Evolutionary conservation across 2,888 invertebrate genomes (phyloP), one percentile per base, ranked within the genome.

Genomic region (Parnassius mnemosyne): DNA sequence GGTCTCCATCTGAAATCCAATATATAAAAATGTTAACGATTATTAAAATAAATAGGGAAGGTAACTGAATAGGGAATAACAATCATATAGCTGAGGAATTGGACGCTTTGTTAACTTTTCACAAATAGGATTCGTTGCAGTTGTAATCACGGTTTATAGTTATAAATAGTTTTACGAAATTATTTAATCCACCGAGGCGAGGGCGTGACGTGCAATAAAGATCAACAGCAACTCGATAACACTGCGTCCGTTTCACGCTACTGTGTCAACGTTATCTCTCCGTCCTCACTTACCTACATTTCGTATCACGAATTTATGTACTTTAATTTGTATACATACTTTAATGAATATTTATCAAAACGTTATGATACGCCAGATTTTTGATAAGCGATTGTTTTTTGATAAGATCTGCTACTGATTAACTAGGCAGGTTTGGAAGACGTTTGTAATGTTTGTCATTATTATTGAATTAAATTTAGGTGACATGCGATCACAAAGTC

Each of bases 281-380:
- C 57, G 64, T 44, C 58, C 66, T 65, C 63, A 61, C 53, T 69
- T 62, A 68, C 70, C 69, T 67, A 70, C 54, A 66, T 69, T 66
- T 57, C 49, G 52, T 69, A 69, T 67, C 67, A 62, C 41, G 57
- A 55, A 61, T 52, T 10, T 60, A 63, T 41, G 47, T 62, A 53
- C 57, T 54, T 60, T 59, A 55, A 58, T 60, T 20, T 68, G 67
- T 66, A 64, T 65, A 34, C 7, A 34, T 34, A 66, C 66, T 69
- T 71, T 63, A 60, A 65, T 42, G 50, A 61, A 65, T 49, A 61
- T 65, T 66, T 68, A 69, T 70, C 68, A 60, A 55, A 59, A 66
- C 60, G 60, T 50, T 41, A 61, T 60, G 66, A 66, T 67, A 71
- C 71, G 72, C 71, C 73, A 75, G 74, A 75, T 77, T 75, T 75